A percentile compares a stretch with the other conserved stretches of the same genome.
phyloP scores from a whole-genome alignment of 2,113 vertebrate genomes.

The Nesoenas mayeri region DNA sequence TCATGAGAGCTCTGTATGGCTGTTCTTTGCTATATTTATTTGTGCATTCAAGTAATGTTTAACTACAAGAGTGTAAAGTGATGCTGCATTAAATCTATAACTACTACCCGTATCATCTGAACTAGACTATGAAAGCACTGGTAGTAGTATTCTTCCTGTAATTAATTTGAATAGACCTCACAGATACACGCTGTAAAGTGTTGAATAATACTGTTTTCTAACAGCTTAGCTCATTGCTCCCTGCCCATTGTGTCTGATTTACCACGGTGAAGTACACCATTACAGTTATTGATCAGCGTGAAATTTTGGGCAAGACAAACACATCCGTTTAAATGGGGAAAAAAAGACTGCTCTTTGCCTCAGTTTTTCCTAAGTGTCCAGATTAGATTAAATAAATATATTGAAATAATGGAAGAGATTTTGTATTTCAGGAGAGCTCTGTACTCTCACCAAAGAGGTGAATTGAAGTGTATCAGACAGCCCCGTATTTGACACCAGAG shows the following conservation, averaged over 20 bases:
- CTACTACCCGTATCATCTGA: neutral
- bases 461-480: neutral
- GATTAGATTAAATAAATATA: neutral
- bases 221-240: neutral
- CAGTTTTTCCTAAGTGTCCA: neutral
- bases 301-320: neutral
- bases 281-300: neutral
- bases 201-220: neutral
- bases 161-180: neutral
- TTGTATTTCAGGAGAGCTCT: neutral
- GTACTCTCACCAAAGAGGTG: neutral
- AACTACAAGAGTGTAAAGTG: neutral
- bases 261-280: neutral
- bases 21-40: slow-evolving; percentile 10
- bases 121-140: neutral
- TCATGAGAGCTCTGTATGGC: neutral
- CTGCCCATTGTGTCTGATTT: neutral
- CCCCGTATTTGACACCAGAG: neutral
- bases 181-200: neutral
- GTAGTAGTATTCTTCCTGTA: neutral
- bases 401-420: neutral
- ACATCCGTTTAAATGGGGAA: neutral
- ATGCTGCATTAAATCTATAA: neutral
- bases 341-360: neutral
- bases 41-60: neutral